These are phyloP conservation scores for Montipora capitata DNA, from an alignment of 92 coral and sea anemone genomes.

Conservation along the genomic window DNA sequence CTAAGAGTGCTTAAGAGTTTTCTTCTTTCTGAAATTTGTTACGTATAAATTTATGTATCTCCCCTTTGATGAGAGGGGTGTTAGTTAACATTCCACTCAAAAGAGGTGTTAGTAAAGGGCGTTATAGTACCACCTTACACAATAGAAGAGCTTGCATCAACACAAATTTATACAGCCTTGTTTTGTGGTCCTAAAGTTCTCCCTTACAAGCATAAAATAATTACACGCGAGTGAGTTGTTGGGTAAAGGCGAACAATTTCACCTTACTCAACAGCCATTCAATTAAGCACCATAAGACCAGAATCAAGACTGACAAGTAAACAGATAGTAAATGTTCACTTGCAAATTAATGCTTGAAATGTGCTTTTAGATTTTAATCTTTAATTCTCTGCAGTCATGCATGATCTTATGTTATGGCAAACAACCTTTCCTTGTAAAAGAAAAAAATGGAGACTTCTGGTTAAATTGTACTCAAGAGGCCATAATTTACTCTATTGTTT, in stretches of 20 bases:
- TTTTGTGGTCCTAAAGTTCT: constrained; percentile 31
- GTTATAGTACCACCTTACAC: constrained; percentile 36
- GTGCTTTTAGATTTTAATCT: too few species aligned
- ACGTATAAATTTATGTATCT: constrained; percentile 57
- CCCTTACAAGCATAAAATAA: constrained; percentile 65
- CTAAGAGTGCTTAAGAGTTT: constrained; percentile 58
- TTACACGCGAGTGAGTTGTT: constrained; percentile 69
- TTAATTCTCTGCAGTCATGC: too few species aligned
- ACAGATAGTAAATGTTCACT: too few species aligned
- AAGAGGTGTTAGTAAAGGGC: constrained; percentile 76
- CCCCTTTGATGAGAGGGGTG: constrained; percentile 66
- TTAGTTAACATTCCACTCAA: constrained; percentile 39
- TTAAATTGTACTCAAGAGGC: too few species aligned
- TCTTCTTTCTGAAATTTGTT: constrained; percentile 53
- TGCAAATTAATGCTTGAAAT: too few species aligned
- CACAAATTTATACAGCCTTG: constrained; percentile 36
- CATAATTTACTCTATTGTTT: too few species aligned
- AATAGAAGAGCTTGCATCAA: constrained; percentile 64
- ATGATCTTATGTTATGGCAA: too few species aligned
- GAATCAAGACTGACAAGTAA: neutral
- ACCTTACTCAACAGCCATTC: constrained; percentile 72
- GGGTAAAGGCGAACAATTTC: constrained; percentile 68
- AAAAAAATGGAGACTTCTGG: too few species aligned
- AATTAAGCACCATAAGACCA: constrained; percentile 39
- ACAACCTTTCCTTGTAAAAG: too few species aligned